Conservation (phyloP, 2,888 invertebrate genomes). For the Troides helena region DNA sequence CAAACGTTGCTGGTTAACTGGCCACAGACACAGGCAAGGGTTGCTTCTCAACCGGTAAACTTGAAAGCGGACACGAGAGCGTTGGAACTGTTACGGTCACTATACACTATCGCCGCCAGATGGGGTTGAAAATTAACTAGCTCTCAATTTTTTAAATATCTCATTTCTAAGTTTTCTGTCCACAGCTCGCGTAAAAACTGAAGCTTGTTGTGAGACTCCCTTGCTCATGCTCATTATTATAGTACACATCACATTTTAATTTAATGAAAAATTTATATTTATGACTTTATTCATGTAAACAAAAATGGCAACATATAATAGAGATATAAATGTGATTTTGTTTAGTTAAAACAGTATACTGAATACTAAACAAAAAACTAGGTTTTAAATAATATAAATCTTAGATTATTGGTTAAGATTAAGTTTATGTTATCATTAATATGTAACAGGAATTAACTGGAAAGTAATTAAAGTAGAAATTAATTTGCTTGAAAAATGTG, state of each 20-base stretch:
- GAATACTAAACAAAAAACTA: slow-evolving; percentile 11
- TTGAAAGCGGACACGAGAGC: slow-evolving; percentile 85
- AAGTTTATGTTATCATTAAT: not conserved
- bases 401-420: not conserved
- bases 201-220: slow-evolving; percentile 6
- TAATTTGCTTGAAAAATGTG: not conserved
- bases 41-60: slow-evolving; percentile 52
- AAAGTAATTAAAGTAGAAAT: too few species aligned
- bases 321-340: slow-evolving; percentile 19
- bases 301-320: not conserved
- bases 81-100: slow-evolving; percentile 88
- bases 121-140: slow-evolving; percentile 79
- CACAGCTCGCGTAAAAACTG: not conserved
- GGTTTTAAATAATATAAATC: not conserved
- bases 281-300: not conserved
- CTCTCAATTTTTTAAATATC: slow-evolving; percentile 7
- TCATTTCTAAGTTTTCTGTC: slow-evolving; percentile 10
- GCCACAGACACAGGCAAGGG: slow-evolving; percentile 67
- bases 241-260: slow-evolving; percentile 18
- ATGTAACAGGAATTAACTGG: too few species aligned
- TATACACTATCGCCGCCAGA: slow-evolving; percentile 91
- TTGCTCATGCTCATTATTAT: slow-evolving; percentile 26
- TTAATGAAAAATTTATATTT: slow-evolving; percentile 17
- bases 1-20: slow-evolving; percentile 54
- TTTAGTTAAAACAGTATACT: slow-evolving; percentile 21